Conservation (phyloP, 2,113 vertebrate species). For the Trematocara nigrifrons region DNA sequence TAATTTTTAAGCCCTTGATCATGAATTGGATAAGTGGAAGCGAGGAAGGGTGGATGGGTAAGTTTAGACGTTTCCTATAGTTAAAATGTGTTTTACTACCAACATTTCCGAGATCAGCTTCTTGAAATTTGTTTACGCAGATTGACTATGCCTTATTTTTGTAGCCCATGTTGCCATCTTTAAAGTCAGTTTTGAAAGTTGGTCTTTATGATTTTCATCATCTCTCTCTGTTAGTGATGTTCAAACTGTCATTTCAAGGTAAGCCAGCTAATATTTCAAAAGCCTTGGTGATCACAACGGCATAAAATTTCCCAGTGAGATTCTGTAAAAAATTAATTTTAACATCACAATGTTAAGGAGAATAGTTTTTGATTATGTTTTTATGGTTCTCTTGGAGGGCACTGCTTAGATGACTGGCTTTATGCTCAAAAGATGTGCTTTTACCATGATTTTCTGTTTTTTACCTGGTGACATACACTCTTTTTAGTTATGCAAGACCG, state of each 20-base stretch:
- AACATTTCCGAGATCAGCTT: not conserved
- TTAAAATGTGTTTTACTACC: not conserved
- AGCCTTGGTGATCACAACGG: not conserved
- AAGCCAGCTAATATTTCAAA: not conserved
- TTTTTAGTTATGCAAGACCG: constrained; percentile 36
- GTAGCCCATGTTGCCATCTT: not conserved
- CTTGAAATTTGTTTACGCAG: not conserved
- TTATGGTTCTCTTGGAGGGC: not conserved
- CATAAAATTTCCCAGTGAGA: not conserved
- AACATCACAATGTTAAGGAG: not conserved
- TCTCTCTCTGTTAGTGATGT: not conserved
- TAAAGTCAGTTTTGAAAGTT: not conserved
- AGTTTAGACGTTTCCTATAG: not conserved
- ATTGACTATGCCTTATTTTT: not conserved
- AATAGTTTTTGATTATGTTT: not conserved
- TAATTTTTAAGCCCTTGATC: not conserved
- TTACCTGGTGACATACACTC: not conserved
- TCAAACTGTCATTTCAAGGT: constrained; percentile 7
- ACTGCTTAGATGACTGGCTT: not conserved
- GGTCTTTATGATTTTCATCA: not conserved
- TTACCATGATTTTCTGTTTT: not conserved
- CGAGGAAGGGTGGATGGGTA: not conserved
- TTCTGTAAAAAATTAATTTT: not conserved
- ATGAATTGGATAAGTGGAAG: not conserved
- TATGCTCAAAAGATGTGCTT: not conserved